Evolutionary conservation across 2,888 invertebrate genomes (phyloP).

Genomic region (Phalera bucephala): DNA sequence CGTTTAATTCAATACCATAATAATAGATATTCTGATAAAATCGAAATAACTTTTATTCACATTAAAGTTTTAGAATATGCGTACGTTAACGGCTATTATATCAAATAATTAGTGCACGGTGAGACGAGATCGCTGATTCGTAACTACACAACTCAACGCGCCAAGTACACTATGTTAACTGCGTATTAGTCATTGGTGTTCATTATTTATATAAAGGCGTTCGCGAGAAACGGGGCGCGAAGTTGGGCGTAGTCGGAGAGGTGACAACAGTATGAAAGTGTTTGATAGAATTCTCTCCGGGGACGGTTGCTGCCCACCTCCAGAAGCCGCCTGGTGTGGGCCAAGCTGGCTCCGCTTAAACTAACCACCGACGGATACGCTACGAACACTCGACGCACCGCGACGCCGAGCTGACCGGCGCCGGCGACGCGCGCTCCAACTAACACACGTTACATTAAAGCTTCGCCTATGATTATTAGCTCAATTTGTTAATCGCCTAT

Average conservation of each 20-base stretch:
- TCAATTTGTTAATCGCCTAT: conserved; percentile 82
- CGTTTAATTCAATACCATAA: conserved; percentile 75
- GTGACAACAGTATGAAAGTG: conserved; percentile 59
- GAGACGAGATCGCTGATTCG: conserved; percentile 65
- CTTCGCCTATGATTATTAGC: conserved; percentile 70
- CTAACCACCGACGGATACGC: conserved; percentile 19
- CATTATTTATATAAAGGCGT: conserved; percentile 24
- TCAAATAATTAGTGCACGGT: conserved; percentile 69
- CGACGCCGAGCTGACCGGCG: conserved; percentile 30
- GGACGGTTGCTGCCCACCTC: conserved; percentile 69
- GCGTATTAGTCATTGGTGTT: conserved; percentile 21
- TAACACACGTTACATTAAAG: conserved; percentile 71
- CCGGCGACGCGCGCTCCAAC: conserved; percentile 41
- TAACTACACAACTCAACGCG: conserved; percentile 17
- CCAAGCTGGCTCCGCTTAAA: conserved; percentile 17
- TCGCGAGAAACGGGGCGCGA: conserved; percentile 38
- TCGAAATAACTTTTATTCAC: conserved; percentile 80
- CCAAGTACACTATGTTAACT: background rate
- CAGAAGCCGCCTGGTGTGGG: conserved; percentile 4
- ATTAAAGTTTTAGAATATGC: conserved; percentile 79
- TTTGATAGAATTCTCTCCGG: conserved; percentile 58
- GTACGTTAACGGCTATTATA: conserved; percentile 68
- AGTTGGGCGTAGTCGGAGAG: conserved; percentile 73
- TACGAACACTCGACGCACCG: conserved; percentile 43
- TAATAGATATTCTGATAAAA: conserved; percentile 77